These are phyloP conservation scores for Branchinecta lynchi DNA, from an alignment of 1,140 invertebrate genomes.

Conservation along the genomic window DNA sequence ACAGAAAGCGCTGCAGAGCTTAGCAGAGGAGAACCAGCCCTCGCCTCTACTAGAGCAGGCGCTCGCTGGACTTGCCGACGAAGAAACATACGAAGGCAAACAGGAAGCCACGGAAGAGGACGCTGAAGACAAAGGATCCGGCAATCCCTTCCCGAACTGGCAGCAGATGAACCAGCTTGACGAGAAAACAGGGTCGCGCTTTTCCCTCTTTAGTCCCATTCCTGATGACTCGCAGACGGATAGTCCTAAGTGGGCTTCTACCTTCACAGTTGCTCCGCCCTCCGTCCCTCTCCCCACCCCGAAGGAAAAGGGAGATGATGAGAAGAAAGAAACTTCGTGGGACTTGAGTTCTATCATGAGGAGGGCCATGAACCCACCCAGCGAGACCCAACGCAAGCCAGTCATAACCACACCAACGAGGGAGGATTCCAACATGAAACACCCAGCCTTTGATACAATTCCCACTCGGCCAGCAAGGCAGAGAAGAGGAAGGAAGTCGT, in stretches of 20 bases:
- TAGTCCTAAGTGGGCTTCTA: slow-evolving; percentile 3
- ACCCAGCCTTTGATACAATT: slow-evolving; percentile 6
- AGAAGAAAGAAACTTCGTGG: slow-evolving; percentile 17
- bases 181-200: not conserved
- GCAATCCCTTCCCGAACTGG: not conserved
- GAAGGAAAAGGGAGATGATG: slow-evolving; percentile 23
- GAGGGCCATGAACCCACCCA: not conserved
- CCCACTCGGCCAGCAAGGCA: not conserved
- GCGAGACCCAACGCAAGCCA: not conserved
- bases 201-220: not conserved
- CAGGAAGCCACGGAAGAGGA: slow-evolving; percentile 32
- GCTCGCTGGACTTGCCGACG: slow-evolving; percentile 37
- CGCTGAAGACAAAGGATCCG: not conserved
- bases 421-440: not conserved
- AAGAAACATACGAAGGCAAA: slow-evolving; percentile 59
- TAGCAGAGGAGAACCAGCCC: slow-evolving; percentile 19
- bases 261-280: not conserved
- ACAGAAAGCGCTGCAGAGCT: slow-evolving; percentile 25
- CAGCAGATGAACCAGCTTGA: not conserved
- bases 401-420: not conserved
- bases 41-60: not conserved
- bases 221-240: not conserved
- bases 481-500: not conserved
- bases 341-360: slow-evolving; percentile 1
- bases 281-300: slow-evolving; percentile 14